Evolutionary conservation across 2,888 invertebrate genomes (phyloP).

Genomic region (Leptinotarsa haldemani): DNA sequence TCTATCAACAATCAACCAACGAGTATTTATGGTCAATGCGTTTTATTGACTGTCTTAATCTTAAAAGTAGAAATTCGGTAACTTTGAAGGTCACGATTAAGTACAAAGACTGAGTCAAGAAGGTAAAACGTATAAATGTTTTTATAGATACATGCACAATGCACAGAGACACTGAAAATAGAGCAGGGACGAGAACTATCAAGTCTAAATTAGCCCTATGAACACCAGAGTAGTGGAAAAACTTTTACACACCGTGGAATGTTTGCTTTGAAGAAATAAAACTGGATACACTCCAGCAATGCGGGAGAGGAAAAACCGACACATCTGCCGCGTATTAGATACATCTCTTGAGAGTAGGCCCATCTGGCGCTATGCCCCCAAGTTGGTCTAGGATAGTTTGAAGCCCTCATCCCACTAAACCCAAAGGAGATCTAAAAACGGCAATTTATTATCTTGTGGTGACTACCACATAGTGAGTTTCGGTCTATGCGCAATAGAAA

Average conservation of each 20-base stretch:
- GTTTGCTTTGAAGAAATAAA: conserved; percentile 3
- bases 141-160: too few relatives aligned
- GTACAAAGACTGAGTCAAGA: too few relatives aligned
- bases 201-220: too few relatives aligned
- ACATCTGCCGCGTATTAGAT: conserved; percentile 38
- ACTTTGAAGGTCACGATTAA: too few relatives aligned
- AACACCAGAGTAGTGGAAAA: background rate
- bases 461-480: conserved; percentile 33
- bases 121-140: too few relatives aligned
- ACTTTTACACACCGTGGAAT: background rate
- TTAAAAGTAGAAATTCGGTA: too few relatives aligned
- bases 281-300: conserved; percentile 9
- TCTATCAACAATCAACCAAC: too few relatives aligned
- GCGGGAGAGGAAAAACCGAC: conserved; percentile 23
- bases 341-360: conserved; percentile 42
- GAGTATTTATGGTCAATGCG: too few relatives aligned
- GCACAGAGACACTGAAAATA: too few relatives aligned
- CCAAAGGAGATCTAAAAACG: conserved; percentile 46
- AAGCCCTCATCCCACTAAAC: conserved; percentile 49
- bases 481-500: conserved; percentile 31
- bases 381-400: conserved; percentile 43
- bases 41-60: too few relatives aligned
- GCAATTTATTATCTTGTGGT: conserved; percentile 39
- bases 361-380: conserved; percentile 41
- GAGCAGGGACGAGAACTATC: too few relatives aligned